These are phyloP conservation scores for Homarus americanus DNA, from an alignment of 1,140 invertebrate species.

Conservation along the genomic window DNA sequence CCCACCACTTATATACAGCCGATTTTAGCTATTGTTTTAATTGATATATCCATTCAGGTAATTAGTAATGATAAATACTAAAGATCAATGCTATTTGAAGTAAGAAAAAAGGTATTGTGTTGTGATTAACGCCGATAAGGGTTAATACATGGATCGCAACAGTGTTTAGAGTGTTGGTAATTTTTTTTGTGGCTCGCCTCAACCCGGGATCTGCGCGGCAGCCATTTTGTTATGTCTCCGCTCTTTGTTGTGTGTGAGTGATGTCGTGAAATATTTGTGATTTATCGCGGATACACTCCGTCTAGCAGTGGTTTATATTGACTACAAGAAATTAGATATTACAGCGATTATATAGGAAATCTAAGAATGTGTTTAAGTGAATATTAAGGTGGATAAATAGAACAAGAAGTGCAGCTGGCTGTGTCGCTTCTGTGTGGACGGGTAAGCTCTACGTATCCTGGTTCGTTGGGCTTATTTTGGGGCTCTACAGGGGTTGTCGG, in stretches of 20 bases:
- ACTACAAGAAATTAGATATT: conserved; percentile 51
- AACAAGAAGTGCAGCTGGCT: conserved; percentile 63
- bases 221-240: conserved; percentile 68
- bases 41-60: conserved; percentile 42
- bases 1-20: conserved; percentile 51
- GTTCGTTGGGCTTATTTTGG: conserved; percentile 46
- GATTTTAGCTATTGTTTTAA: conserved; percentile 66
- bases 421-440: conserved; percentile 42
- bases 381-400: conserved; percentile 61
- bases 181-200: conserved; percentile 43
- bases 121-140: not conserved
- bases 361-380: conserved; percentile 46
- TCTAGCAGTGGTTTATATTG: conserved; percentile 48
- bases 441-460: conserved; percentile 46
- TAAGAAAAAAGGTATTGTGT: not conserved
- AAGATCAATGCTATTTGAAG: not conserved
- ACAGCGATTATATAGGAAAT: conserved; percentile 57
- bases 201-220: conserved; percentile 59
- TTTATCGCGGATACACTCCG: conserved; percentile 63
- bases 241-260: conserved; percentile 70
- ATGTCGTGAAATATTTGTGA: conserved; percentile 69
- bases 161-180: conserved; percentile 26
- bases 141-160: conserved; percentile 33
- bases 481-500: not conserved
- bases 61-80: conserved; percentile 8